Conservation (phyloP, 2,888 invertebrate species). For the Synanthedon tipuliformis region DNA sequence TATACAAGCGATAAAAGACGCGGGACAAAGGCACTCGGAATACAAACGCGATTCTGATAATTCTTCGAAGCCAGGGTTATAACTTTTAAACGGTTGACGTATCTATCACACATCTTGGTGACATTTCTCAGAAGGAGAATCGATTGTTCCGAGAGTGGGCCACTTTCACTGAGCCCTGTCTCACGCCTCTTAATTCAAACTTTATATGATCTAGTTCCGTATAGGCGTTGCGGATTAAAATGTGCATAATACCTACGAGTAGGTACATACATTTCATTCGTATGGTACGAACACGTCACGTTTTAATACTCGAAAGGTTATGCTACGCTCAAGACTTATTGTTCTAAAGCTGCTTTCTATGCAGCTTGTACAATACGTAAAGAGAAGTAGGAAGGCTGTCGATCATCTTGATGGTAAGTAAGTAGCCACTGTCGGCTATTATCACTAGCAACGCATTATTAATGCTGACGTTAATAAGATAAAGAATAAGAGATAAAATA, state of each 20-base stretch:
- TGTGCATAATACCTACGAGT: slow-evolving; percentile 41
- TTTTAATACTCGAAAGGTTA: not conserved
- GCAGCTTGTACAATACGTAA: no score
- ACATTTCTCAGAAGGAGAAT: slow-evolving; percentile 52
- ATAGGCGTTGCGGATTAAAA: slow-evolving; percentile 42
- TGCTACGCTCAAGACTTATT: slow-evolving; percentile 14
- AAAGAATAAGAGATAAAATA: no score
- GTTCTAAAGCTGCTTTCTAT: slow-evolving; percentile 55
- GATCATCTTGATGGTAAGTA: no score
- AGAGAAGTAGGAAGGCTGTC: no score
- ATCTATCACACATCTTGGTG: slow-evolving; percentile 49
- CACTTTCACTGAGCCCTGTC: slow-evolving; percentile 53
- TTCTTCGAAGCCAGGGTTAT: slow-evolving; percentile 2
- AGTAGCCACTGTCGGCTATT: no score
- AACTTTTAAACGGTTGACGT: slow-evolving; percentile 34
- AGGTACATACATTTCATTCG: slow-evolving; percentile 39
- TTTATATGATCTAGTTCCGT: slow-evolving; percentile 48
- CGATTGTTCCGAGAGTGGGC: slow-evolving; percentile 54
- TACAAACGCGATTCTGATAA: no score
- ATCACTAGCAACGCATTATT: no score
- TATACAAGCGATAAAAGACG: no score
- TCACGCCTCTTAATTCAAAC: slow-evolving; percentile 47
- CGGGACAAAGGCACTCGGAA: no score
- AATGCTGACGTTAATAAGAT: no score
- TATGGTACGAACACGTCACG: slow-evolving; percentile 33